Evolutionary conservation across 2,113 vertebrate genomes (phyloP).

Genomic region (Zosterops hypoxanthus): DNA sequence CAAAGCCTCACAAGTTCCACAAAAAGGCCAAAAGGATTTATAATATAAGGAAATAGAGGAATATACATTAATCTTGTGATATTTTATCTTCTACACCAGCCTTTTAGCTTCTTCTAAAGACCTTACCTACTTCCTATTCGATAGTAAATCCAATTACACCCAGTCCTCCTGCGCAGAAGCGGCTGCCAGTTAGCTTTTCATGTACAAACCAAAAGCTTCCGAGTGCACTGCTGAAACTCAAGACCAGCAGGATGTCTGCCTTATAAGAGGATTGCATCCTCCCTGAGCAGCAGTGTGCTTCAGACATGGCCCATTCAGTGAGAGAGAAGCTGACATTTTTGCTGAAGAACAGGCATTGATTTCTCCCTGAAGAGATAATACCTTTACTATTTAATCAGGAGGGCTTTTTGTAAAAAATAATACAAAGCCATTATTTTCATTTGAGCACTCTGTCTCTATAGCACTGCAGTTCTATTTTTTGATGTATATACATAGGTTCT

Average conservation of each 20-base stretch:
- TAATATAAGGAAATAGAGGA: neutral
- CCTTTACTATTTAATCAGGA: neutral
- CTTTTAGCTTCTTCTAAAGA: neutral
- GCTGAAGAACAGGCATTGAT: neutral
- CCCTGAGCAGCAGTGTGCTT: neutral
- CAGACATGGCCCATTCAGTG: neutral
- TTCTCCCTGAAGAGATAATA: neutral
- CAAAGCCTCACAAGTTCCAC: neutral
- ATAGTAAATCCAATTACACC: conserved; percentile 17
- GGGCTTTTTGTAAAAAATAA: neutral
- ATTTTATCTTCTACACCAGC: neutral
- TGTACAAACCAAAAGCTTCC: neutral
- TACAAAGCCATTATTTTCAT: neutral
- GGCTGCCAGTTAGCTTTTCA: neutral
- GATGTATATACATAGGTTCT: neutral
- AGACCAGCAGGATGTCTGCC: neutral
- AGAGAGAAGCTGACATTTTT: neutral
- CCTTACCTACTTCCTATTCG: neutral
- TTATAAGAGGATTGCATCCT: neutral
- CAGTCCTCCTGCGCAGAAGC: neutral
- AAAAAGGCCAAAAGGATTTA: neutral
- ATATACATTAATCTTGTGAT: neutral
- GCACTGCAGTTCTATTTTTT: neutral
- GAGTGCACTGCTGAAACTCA: neutral
- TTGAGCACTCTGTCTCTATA: neutral